Percentiles rank a stretch among this genome's conserved stretches.
Conservation (phyloP, 1,140 invertebrate species). For the Calycopis cecrops region DNA sequence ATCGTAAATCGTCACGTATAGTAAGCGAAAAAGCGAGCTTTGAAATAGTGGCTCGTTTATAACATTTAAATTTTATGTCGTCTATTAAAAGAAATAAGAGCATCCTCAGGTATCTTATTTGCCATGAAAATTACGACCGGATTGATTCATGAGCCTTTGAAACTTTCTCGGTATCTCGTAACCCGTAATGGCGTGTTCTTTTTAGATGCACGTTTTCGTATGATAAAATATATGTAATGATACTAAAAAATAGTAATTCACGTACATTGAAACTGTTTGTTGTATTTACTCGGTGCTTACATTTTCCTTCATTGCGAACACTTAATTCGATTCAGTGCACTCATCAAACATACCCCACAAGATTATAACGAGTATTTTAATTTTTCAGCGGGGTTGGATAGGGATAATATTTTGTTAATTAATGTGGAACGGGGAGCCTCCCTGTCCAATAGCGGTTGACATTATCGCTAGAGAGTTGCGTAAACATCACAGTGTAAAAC, state of each 20-base stretch:
- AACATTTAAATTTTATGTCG: conserved; percentile 13
- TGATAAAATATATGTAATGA: no score
- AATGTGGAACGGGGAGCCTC: conserved; percentile 48
- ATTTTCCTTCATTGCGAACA: conserved; percentile 22
- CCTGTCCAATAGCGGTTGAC: conserved; percentile 56
- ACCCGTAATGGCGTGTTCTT: no score
- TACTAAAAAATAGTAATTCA: no score
- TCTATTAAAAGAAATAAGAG: conserved; percentile 12
- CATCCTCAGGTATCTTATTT: conserved; percentile 17
- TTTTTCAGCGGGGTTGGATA: conserved; percentile 60
- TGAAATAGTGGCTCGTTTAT: neutral
- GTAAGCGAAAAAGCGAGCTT: no score
- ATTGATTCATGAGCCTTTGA: conserved; percentile 42
- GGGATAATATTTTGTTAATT: conserved; percentile 69
- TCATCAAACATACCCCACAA: conserved; percentile 49
- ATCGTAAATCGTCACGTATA: no score
- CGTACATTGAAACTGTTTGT: conserved; percentile 18
- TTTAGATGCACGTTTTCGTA: no score
- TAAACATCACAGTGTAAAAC: conserved; percentile 73
- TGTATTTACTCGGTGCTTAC: conserved; percentile 17
- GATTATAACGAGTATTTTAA: conserved; percentile 59
- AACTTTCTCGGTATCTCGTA: conserved; percentile 39
- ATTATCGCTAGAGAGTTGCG: conserved; percentile 66
- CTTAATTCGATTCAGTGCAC: conserved; percentile 58
- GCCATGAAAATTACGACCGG: conserved; percentile 37